Evolutionary conservation across 2,113 vertebrate genomes (phyloP).

Genomic region (Herpetotheres cachinnans): DNA sequence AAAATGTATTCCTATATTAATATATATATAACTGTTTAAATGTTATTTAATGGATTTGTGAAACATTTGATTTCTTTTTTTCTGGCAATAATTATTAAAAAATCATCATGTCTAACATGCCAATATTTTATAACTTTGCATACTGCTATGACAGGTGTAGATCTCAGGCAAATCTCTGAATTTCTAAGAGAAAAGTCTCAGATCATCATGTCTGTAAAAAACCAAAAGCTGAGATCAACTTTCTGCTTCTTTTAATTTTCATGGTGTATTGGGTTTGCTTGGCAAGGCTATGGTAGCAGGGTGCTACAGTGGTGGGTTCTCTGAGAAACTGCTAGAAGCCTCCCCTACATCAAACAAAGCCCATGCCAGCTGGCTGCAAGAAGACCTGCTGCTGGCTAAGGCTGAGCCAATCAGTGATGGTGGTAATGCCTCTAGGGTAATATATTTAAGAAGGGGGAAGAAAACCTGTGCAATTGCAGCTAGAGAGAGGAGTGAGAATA

Average conservation of each 20-base stretch:
- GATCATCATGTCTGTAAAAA: background rate
- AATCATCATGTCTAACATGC: background rate
- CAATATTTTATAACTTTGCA: background rate
- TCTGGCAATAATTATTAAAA: background rate
- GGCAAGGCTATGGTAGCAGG: background rate
- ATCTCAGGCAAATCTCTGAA: background rate
- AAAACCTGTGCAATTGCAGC: background rate
- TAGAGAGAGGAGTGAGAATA: background rate
- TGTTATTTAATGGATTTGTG: background rate
- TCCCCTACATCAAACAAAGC: accelerated
- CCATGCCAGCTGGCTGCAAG: background rate
- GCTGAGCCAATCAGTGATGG: accelerated
- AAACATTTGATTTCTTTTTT: background rate
- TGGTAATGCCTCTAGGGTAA: background rate
- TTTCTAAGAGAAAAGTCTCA: background rate
- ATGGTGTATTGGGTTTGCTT: background rate
- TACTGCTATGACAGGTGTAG: background rate
- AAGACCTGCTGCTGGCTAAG: accelerated
- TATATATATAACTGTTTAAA: background rate
- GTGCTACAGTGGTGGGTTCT: background rate
- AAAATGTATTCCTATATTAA: background rate
- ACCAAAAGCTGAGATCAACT: background rate
- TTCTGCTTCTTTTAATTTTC: background rate
- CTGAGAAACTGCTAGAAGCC: background rate
- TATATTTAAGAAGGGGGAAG: background rate